phyloP scores from a whole-genome alignment of 2,797 vertebrate genomes.

The Molossus molossus region DNA sequence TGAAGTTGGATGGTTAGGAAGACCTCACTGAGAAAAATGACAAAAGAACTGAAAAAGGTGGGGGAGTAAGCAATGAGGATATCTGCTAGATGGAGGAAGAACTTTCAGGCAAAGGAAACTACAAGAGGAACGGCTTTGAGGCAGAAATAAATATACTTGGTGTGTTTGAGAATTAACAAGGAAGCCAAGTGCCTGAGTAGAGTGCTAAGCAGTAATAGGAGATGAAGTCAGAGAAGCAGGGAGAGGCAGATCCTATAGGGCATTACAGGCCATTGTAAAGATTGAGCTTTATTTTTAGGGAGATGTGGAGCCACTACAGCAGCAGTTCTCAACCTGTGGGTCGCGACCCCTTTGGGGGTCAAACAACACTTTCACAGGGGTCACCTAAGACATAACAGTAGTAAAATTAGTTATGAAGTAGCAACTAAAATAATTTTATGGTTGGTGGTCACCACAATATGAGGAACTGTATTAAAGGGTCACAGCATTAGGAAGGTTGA shows the following conservation, averaged over 20 bases:
- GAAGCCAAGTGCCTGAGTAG: not conserved
- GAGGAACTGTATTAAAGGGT: too few relatives aligned
- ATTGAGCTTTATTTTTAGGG: slow-evolving; percentile 12
- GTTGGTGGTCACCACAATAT: too few relatives aligned
- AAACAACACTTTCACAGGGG: too few relatives aligned
- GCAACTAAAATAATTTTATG: too few relatives aligned
- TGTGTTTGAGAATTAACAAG: slow-evolving; percentile 34
- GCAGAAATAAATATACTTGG: slow-evolving; percentile 40
- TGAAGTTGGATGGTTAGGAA: slow-evolving; percentile 15
- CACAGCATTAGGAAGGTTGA: not conserved
- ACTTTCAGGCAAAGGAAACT: not conserved
- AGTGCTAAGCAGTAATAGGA: not conserved
- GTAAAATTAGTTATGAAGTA: too few relatives aligned
- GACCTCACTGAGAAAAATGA: slow-evolving; percentile 22
- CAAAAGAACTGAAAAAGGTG: slow-evolving; percentile 38
- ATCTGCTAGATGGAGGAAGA: not conserved
- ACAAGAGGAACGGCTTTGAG: not conserved
- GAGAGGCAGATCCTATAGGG: not conserved
- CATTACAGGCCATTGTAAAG: not conserved
- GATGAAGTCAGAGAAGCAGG: not conserved
- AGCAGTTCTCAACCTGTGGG: too few relatives aligned
- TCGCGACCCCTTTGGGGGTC: too few relatives aligned
- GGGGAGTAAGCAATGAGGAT: not conserved
- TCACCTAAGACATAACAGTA: too few relatives aligned
- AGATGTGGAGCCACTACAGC: not conserved